A percentile compares a stretch with the other conserved stretches of the same genome.
Evolutionary conservation across 2,888 invertebrate species (phyloP).

Genomic region (Amblyteles armatorius): DNA sequence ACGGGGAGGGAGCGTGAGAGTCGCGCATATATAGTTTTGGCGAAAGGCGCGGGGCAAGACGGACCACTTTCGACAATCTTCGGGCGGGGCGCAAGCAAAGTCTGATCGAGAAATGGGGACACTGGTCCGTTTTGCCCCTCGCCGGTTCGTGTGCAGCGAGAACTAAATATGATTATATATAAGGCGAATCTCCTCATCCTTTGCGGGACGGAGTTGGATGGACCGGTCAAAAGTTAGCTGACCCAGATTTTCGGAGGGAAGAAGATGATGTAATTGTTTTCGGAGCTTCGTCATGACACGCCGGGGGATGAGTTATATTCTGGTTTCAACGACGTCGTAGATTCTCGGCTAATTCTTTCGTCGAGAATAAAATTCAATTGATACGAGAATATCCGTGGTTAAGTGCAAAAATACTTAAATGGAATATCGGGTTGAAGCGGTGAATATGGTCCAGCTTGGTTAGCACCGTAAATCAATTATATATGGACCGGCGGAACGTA

Average conservation of each 20-base stretch:
- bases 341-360: too few relatives aligned
- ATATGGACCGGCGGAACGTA: not conserved
- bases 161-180: constrained; percentile 12
- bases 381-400: not conserved
- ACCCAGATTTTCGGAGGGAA: not conserved
- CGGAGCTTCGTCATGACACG: not conserved
- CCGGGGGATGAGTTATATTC: not conserved
- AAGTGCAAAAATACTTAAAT: not conserved
- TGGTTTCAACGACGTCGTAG: too few relatives aligned
- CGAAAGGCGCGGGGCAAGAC: too few relatives aligned
- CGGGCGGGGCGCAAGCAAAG: too few relatives aligned
- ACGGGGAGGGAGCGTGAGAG: not conserved
- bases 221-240: not conserved
- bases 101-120: too few relatives aligned
- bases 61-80: too few relatives aligned
- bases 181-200: constrained; percentile 1
- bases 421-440: too few relatives aligned
- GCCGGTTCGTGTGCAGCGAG: not conserved
- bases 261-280: not conserved
- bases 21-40: not conserved
- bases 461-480: too few relatives aligned
- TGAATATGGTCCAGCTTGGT: too few relatives aligned
- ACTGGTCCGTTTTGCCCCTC: too few relatives aligned
- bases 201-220: not conserved
- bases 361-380: not conserved